Base-by-base conservation (phyloP, 2,797 vertebrate genomes). In the Pangasius sanitwongsei region DNA sequence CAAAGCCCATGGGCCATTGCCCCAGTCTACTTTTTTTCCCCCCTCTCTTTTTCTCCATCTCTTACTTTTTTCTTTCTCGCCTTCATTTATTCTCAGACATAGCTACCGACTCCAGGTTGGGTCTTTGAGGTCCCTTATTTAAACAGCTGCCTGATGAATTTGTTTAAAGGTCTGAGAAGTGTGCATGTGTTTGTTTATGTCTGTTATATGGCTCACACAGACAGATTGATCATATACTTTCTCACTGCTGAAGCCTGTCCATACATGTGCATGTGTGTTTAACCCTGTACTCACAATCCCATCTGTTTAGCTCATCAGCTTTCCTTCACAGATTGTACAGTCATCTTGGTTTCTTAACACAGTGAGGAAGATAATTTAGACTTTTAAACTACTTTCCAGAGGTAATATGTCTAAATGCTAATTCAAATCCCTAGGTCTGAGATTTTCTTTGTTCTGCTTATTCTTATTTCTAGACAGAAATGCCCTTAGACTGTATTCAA, bases 251-350 rank as follows among this genome's bases (percentile, higher is more conserved):
- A 83, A 13, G 12, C 20, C 83, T 81, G 70, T n/a, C 28, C 74
- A 50, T 65, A 6, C 41, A 31, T 50, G 11, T 81, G 16, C 34
- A 48, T 82, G 53, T 72, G 34, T 61, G 6, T 65, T 89, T 89
- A 81, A 89, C 20, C 57, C 85, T 80, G 70, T 63, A 82, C 75
- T 89, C 53, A 3, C 37, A 37, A 53, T 87, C n/a, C 34, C 89
- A 90, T 92, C 88, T 91, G 91, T 12, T 65, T 31, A 63, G 63
- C 83, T 86, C 87, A 92, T 91, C 88, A 90, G n/a, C 41, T 50
- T 55, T 88, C 65, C 70, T 20, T 44, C 70, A 78, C 89, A 91
- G 86, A 57, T 41, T 89, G 89, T 57, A 89, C 86, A 88, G 88
- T 87, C 90, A 92, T 91, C 63, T 88, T 70, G 83, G 31, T 55